A percentile compares a stretch with the other conserved stretches of the same genome.
These are phyloP conservation scores for Sericinus montela DNA, from an alignment of 2,888 invertebrate species.

Conservation along the genomic window DNA sequence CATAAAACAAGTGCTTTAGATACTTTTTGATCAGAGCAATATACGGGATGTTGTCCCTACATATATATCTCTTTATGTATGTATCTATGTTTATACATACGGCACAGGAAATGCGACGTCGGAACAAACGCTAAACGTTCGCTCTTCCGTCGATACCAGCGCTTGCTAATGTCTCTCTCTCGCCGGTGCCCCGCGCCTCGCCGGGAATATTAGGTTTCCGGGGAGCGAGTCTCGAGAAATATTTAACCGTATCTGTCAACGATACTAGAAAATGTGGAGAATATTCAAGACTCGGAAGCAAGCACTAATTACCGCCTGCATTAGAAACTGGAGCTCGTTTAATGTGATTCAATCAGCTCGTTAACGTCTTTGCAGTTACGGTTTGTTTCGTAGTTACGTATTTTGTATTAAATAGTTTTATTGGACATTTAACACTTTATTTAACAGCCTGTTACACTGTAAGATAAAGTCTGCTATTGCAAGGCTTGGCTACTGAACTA, in stretches of 20 bases:
- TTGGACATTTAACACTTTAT: background rate
- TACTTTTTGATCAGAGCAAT: too few species aligned
- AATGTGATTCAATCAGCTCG: background rate
- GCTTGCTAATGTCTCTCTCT: slow-evolving; percentile 26
- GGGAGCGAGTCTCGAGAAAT: slow-evolving; percentile 11
- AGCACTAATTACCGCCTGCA: slow-evolving; percentile 13
- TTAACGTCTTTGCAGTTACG: background rate
- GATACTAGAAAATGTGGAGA: slow-evolving; percentile 16
- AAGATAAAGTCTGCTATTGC: too few species aligned
- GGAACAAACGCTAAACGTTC: slow-evolving; percentile 33
- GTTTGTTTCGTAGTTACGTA: too few species aligned
- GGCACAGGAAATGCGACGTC: slow-evolving; percentile 24
- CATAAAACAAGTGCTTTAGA: too few species aligned
- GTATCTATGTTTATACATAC: too few species aligned
- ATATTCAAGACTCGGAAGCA: slow-evolving; percentile 5
- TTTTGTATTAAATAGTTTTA: too few species aligned
- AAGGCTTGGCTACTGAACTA: too few species aligned
- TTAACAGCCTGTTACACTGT: too few species aligned
- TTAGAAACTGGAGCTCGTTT: slow-evolving; percentile 8
- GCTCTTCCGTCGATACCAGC: slow-evolving; percentile 26
- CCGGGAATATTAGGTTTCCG: slow-evolving; percentile 15
- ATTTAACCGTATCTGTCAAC: slow-evolving; percentile 17
- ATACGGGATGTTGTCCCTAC: too few species aligned
- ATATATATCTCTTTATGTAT: too few species aligned
- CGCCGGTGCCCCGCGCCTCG: background rate